phyloP scores from a whole-genome alignment of 2,113 vertebrate genomes.

The Peromyscus leucopus region DNA sequence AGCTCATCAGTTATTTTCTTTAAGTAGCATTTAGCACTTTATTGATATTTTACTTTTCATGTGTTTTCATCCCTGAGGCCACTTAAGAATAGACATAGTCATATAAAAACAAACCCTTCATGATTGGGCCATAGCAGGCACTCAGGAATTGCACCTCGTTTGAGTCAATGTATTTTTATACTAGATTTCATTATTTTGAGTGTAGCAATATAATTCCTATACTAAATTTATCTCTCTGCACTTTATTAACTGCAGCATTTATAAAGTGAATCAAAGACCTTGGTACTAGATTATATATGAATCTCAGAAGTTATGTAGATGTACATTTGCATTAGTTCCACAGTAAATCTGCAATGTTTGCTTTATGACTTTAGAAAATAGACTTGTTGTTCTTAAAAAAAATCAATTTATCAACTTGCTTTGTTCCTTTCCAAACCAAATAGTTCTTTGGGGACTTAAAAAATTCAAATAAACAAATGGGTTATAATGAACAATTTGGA shows the following conservation, averaged over 20 bases:
- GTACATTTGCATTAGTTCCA: constrained; percentile 75
- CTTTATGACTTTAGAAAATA: constrained; percentile 73
- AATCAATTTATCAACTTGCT: constrained; percentile 56
- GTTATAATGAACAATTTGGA: constrained; percentile 74
- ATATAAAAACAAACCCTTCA: constrained; percentile 8
- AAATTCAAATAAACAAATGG: constrained; percentile 78
- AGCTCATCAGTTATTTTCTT: not conserved
- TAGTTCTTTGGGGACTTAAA: constrained; percentile 78
- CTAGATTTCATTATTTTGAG: constrained; percentile 4
- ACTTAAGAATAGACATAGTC: not conserved
- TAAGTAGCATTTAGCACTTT: not conserved
- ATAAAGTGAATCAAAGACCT: constrained; percentile 68
- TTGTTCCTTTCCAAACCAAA: constrained; percentile 82
- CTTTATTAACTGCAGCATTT: constrained; percentile 64
- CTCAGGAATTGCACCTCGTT: constrained; percentile 12
- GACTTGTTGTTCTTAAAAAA: constrained; percentile 76
- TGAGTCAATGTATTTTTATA: not conserved
- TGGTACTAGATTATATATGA: constrained; percentile 50
- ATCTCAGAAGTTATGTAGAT: constrained; percentile 77
- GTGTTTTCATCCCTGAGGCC: constrained; percentile 27
- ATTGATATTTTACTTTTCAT: constrained; percentile 5
- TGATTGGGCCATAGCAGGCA: not conserved
- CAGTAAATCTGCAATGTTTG: constrained; percentile 78
- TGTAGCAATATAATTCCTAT: constrained; percentile 4
- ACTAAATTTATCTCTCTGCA: constrained; percentile 24